Conservation (phyloP, 2,113 vertebrate species). For the Lampris incognitus region DNA sequence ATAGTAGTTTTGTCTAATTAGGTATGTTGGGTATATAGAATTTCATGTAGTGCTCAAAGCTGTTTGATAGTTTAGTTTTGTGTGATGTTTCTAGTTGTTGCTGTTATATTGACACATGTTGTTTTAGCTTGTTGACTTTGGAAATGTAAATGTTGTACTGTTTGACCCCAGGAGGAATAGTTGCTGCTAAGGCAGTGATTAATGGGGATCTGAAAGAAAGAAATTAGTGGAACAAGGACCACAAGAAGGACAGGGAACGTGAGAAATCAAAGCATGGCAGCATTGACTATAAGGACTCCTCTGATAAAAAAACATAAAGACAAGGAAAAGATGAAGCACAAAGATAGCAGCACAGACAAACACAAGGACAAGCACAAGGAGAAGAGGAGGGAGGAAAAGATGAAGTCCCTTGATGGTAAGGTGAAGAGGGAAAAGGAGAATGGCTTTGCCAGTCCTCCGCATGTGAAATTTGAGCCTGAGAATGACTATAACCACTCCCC, state of each 20-base stretch:
- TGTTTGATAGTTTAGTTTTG: too few relatives aligned
- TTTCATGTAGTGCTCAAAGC: too few relatives aligned
- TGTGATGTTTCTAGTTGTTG: too few relatives aligned
- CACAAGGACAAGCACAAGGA: conserved; percentile 92
- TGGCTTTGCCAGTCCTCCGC: conserved; percentile 91
- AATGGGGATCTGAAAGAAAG: too few relatives aligned
- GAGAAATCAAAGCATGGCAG: conserved; percentile 96
- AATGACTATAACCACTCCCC: conserved; percentile 86
- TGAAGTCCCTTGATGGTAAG: conserved; percentile 84
- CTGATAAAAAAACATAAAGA: conserved; percentile 95
- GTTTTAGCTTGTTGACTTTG: too few relatives aligned
- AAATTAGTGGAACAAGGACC: conserved; percentile 86
- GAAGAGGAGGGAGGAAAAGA: conserved; percentile 92
- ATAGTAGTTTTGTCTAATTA: too few relatives aligned
- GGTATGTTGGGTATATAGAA: too few relatives aligned
- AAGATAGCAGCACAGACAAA: conserved; percentile 92
- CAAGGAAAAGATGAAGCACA: conserved; percentile 88
- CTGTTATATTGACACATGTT: too few relatives aligned
- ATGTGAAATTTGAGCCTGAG: conserved; percentile 92
- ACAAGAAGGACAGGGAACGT: conserved; percentile 97
- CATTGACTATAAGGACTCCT: conserved; percentile 93
- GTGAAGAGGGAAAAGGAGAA: conserved; percentile 96
- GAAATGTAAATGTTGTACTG: too few relatives aligned
- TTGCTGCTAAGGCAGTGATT: too few relatives aligned
- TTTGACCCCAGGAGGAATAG: too few relatives aligned